Evolutionary conservation across 2,113 vertebrate genomes (phyloP), one percentile per base, ranked within the genome.

Genomic region (Athene cunicularia): DNA sequence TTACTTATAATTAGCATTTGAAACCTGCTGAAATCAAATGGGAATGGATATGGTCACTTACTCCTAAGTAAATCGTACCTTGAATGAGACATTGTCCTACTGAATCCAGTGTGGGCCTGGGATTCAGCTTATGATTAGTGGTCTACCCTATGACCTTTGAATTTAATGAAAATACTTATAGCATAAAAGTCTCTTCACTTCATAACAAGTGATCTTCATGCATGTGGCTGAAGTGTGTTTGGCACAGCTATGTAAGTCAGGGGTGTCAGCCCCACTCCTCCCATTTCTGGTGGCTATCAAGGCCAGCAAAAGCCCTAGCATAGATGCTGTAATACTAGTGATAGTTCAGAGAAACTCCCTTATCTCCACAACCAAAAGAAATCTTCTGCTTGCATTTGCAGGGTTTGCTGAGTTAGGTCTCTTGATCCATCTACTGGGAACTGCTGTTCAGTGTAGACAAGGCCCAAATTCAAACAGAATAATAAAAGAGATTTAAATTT

Each of bases 281-380:
- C 64, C 76, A 87, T 43, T 91, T 94, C 73, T 93, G 64, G 70
- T 62, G 56, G 30, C 56, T 95, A 91, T 95, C 80, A 90, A 43
- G 35, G 66, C 63, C 68, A 85, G 77, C 56, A 94, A 91, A 84
- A 87, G 43, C 56, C 80, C 59, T 13, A 26, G 32, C 10, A 21
- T 6, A 60, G 73, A 63, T 67, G 64, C 77, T 95, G 84, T 56
- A 79, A 81, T 33, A 81, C 35, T 8, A 81, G n/a, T 52, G 77
- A 91, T 81, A 95, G 60, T 45, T 85, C 76, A 87, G 47, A 60
- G 33, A 68, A 93, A 52, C 27, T 1, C 14, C 21, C 20, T 90
- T 90, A 91, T 91, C 80, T 75, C 30, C 24, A 35, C 33, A 30
- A n/a, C 8, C 19, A 71, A 81, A 91, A 49, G 66, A 96, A 97